phyloP scores from a whole-genome alignment of 2,113 vertebrate genomes.

The Mormyrus lacerda region DNA sequence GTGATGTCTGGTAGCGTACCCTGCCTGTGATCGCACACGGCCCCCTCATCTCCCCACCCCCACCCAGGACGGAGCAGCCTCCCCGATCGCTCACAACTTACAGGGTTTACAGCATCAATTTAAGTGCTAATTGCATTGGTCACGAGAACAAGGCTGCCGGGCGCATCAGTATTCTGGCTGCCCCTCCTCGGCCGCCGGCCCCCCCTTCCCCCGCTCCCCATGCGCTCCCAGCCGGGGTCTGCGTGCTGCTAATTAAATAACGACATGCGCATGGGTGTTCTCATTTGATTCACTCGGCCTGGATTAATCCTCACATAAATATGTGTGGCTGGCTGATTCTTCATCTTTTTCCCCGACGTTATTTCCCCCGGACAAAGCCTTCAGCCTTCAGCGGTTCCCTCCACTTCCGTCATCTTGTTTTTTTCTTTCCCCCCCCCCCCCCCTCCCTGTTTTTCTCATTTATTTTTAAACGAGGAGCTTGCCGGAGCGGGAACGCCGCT shows the following conservation, averaged over 20 bases:
- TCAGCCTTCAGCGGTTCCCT: not conserved
- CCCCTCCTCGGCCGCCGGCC: not conserved
- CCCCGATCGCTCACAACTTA: slow-evolving; percentile 86
- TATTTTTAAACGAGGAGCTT: not conserved
- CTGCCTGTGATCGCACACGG: not conserved
- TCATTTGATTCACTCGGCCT: slow-evolving; percentile 85
- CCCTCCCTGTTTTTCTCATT: not conserved
- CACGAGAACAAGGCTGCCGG: slow-evolving; percentile 86
- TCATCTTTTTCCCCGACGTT: slow-evolving; percentile 40
- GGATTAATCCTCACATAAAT: slow-evolving; percentile 99
- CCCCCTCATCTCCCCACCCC: not conserved
- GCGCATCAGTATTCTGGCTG: slow-evolving; percentile 30
- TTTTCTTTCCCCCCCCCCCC: no score
- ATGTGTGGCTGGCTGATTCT: slow-evolving; percentile 83
- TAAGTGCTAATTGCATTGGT: slow-evolving; percentile 97
- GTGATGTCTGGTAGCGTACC: not conserved
- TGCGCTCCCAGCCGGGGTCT: slow-evolving; percentile 58
- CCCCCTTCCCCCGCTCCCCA: not conserved
- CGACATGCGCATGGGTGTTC: slow-evolving; percentile 92
- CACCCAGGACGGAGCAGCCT: slow-evolving; percentile 42
- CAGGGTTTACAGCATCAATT: slow-evolving; percentile 92
- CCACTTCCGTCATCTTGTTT: not conserved
- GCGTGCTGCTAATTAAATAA: slow-evolving; percentile 96
- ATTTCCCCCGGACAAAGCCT: not conserved
- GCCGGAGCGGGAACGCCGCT: not conserved